Conservation (phyloP, 2,113 vertebrate species). For the Todiramphus saurophagus region DNA sequence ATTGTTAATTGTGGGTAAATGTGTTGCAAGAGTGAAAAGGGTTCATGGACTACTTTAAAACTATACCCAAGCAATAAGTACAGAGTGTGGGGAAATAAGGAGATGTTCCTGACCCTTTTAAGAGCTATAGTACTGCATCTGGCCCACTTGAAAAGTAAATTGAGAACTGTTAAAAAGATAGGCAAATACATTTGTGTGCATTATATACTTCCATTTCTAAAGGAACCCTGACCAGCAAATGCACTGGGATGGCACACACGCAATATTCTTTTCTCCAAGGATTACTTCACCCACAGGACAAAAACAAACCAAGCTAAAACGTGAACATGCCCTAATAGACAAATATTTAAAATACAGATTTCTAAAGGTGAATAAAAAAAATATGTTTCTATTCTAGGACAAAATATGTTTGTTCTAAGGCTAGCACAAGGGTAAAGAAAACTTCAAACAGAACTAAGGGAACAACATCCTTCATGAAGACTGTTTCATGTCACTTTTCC, state of each 20-base stretch:
- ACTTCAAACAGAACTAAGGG: slow-evolving; percentile 79
- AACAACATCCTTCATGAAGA: slow-evolving; percentile 81
- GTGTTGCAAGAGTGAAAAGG: slow-evolving; percentile 85
- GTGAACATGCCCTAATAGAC: slow-evolving; percentile 59
- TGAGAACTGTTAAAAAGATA: slow-evolving; percentile 77
- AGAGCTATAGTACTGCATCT: slow-evolving; percentile 77
- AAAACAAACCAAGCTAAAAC: slow-evolving; percentile 64
- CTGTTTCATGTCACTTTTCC: slow-evolving; percentile 83
- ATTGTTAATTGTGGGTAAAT: slow-evolving; percentile 96
- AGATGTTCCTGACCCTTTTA: slow-evolving; percentile 77
- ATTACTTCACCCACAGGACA: slow-evolving; percentile 67
- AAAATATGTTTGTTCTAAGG: slow-evolving; percentile 70
- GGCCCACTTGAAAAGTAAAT: slow-evolving; percentile 80
- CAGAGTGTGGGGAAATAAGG: slow-evolving; percentile 73
- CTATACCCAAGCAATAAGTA: slow-evolving; percentile 80
- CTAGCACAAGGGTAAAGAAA: slow-evolving; percentile 74
- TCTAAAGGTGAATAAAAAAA: slow-evolving; percentile 57
- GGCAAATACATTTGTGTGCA: slow-evolving; percentile 71
- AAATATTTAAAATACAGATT: slow-evolving; percentile 79
- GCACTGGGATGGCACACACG: slow-evolving; percentile 33
- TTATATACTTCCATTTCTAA: slow-evolving; percentile 67
- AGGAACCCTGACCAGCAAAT: slow-evolving; percentile 51
- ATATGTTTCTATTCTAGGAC: slow-evolving; percentile 64
- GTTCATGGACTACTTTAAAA: slow-evolving; percentile 90
- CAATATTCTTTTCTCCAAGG: slow-evolving; percentile 43